Evolutionary conservation across 2,797 vertebrate genomes (phyloP), one percentile per base, ranked within the genome.

Genomic region (Atherinosoma microstoma): DNA sequence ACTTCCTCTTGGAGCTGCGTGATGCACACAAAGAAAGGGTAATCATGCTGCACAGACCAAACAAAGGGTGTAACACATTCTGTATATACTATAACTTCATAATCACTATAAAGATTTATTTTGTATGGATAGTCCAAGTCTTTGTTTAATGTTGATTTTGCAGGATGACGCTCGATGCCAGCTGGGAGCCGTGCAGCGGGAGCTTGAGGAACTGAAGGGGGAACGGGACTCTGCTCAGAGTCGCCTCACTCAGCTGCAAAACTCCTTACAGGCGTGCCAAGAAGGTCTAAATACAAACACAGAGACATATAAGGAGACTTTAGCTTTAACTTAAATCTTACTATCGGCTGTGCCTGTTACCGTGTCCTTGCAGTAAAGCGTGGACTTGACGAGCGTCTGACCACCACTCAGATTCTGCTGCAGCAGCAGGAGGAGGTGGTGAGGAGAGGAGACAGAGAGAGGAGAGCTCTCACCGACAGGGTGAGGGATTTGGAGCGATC

Each of bases 1-100:
- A 97, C 20, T 98, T 99, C 88, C 90, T 99, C 30, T 95, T 93
- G 45, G 96, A 98, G 86, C 95, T 98, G 65, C 93, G 95, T 75
- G 95, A 95, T 0, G 56, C 96, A 0, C 97, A 97, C 85, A 91
- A 92, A 75, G 96, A 97, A 2, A 89, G 96, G 95, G 97, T 99
- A 88, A 9, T 16, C 9, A 3, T 40, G 30, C 42, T n/a, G 34
- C 16, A 15, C 29, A 13, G 6, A 32, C 20, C 18, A 4, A 24
- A 20, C 34, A 13, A 20, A 13, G 1, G 13, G 7, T 15, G 12
- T 13, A 27, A 29, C 11, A 16, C 53, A 29, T 6, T 13, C 20
- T 32, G 32, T 32, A 3, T 6, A 4, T 4, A 65, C 2, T 24
- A 9, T 35, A 64, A 34, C 10, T 27, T 4, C 10, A 18, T 36